Evolutionary conservation across 1,140 invertebrate genomes (phyloP).

Genomic region (Gonatopus flavifemur): DNA sequence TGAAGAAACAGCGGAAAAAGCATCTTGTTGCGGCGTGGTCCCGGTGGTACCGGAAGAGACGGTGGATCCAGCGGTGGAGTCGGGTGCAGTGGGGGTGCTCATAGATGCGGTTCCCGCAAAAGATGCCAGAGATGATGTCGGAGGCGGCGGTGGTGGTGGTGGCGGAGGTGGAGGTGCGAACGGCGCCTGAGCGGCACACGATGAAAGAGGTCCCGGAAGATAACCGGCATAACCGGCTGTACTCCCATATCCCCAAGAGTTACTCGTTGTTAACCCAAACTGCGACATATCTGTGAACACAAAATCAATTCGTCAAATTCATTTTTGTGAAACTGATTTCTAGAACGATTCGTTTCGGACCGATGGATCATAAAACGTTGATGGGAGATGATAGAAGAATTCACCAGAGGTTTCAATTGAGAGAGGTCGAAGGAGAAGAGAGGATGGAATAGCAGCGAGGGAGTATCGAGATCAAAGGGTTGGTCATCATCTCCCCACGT

Average conservation of each 20-base stretch:
- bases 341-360: no score
- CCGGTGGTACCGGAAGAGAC: constrained; percentile 45
- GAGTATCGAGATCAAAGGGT: constrained; percentile 55
- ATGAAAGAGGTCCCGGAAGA: constrained; percentile 63
- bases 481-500: constrained; percentile 48
- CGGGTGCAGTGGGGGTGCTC: constrained; percentile 64
- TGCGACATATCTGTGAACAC: constrained; percentile 70
- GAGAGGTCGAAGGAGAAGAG: background rate
- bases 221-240: constrained; percentile 80
- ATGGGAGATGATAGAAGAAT: constrained; percentile 24
- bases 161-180: constrained; percentile 61
- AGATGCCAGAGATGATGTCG: constrained; percentile 61
- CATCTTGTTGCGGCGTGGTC: constrained; percentile 46
- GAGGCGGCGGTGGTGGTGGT: constrained; percentile 69
- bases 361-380: constrained; percentile 48
- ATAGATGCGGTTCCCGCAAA: constrained; percentile 48
- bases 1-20: constrained; percentile 49
- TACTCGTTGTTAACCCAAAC: constrained; percentile 75
- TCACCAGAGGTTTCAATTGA: background rate
- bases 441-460: no score
- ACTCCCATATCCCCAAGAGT: constrained; percentile 82
- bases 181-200: constrained; percentile 67
- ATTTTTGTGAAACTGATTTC: no score
- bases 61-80: constrained; percentile 66
- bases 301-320: no score